A percentile compares a stretch with the other conserved stretches of the same genome.
phyloP scores from a whole-genome alignment of 2,113 vertebrate genomes.

The Gnathonemus longibarbis region DNA sequence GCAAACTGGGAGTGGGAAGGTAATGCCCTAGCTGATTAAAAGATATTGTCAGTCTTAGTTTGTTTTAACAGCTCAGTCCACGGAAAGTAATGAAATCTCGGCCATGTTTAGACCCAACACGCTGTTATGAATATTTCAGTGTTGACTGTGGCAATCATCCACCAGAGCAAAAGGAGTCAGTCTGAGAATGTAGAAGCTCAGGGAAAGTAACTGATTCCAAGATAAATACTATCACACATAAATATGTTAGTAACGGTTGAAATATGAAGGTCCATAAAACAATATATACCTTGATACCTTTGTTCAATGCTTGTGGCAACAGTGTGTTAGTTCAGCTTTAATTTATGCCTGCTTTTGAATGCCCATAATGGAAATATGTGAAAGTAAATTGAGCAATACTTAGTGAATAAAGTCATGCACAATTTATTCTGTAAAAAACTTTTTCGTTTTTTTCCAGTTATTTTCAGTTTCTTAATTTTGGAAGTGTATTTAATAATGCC shows the following conservation, averaged over 20 bases:
- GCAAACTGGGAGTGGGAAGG: not conserved
- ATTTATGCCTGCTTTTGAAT: not conserved
- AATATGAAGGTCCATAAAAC: not conserved
- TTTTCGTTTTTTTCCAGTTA: not conserved
- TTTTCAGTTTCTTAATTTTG: not conserved
- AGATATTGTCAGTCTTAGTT: not conserved
- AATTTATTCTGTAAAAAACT: not conserved
- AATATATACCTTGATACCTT: not conserved
- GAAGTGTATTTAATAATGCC: not conserved
- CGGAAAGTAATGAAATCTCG: not conserved
- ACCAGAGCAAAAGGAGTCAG: not conserved
- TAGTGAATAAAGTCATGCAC: not conserved
- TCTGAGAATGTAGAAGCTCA: not conserved
- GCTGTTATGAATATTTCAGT: not conserved
- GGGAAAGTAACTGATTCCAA: not conserved
- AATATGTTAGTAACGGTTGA: not conserved
- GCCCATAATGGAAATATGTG: not conserved
- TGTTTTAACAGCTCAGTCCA: constrained; percentile 21
- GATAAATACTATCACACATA: constrained; percentile 1
- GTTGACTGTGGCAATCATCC: constrained; percentile 6
- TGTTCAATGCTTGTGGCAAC: not conserved
- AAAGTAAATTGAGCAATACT: not conserved
- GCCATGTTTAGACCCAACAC: not conserved
- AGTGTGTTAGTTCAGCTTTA: not conserved
- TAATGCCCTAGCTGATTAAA: not conserved